Conservation (phyloP, 2,113 vertebrate species). For the Platysteira castanea region DNA sequence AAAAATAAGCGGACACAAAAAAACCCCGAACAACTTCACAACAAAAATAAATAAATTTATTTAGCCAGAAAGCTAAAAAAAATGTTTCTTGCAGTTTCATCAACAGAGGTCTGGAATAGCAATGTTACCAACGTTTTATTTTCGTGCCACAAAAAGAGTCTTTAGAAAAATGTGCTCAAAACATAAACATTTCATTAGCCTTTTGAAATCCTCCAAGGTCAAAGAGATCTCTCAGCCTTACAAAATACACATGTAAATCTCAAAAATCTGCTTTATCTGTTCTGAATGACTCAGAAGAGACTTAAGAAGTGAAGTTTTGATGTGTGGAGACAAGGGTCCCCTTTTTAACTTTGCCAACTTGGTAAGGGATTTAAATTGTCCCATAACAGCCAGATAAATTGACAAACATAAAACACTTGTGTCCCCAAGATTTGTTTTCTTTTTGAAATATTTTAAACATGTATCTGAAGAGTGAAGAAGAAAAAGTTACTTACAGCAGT, state of each 20-base stretch:
- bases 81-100: not conserved
- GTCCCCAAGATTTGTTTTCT: not conserved
- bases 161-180: not conserved
- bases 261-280: not conserved
- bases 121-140: not conserved
- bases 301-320: not conserved
- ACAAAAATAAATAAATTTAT: not conserved
- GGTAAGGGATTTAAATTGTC: not conserved
- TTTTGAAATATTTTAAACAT: not conserved
- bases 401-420: not conserved
- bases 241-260: not conserved
- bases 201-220: not conserved
- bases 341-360: not conserved
- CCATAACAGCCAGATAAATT: not conserved
- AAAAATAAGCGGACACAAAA: not conserved
- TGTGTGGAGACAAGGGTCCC: not conserved
- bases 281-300: not conserved
- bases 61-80: not conserved
- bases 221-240: not conserved
- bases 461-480: not conserved
- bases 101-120: not conserved
- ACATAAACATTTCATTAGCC: not conserved
- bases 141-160: not conserved
- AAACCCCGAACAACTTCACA: fast-evolving
- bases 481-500: slow-evolving; percentile 85